A percentile compares a stretch with the other conserved stretches of the same genome.
phyloP scores from a whole-genome alignment of 2,888 invertebrate genomes.

The Aspidiotus destructor region DNA sequence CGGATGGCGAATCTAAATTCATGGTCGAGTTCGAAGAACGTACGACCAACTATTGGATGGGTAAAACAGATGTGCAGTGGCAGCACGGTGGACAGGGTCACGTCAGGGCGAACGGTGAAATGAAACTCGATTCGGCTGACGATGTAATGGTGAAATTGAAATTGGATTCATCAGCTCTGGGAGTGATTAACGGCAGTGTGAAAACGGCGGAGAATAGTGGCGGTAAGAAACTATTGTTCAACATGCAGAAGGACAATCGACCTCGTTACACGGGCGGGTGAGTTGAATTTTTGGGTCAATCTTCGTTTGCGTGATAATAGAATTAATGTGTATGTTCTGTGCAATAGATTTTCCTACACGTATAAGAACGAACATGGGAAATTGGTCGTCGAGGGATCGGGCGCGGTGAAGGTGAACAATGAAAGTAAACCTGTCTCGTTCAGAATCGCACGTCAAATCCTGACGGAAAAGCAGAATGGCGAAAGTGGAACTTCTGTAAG shows the following conservation, averaged over 20 bases:
- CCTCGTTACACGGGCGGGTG: slow-evolving; percentile 1
- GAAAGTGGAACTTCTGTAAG: slow-evolving; percentile 56
- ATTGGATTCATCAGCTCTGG: slow-evolving; percentile 16
- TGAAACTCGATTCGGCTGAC: slow-evolving; percentile 11
- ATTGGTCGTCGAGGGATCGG: slow-evolving; percentile 63
- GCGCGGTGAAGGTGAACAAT: slow-evolving; percentile 59
- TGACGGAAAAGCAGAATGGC: slow-evolving; percentile 50
- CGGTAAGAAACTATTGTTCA: slow-evolving; percentile 16
- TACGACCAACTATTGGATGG: slow-evolving; percentile 17
- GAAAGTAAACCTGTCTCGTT: slow-evolving; percentile 61
- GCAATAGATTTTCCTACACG: slow-evolving; percentile 13
- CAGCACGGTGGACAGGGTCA: slow-evolving; percentile 20
- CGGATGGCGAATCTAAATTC: slow-evolving; percentile 28
- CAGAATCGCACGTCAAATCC: slow-evolving; percentile 57
- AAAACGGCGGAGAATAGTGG: not conserved
- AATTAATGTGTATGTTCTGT: too few relatives aligned
- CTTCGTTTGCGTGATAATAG: too few relatives aligned
- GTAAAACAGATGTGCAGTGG: slow-evolving; percentile 10
- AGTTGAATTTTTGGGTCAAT: not conserved
- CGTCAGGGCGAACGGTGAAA: slow-evolving; percentile 20
- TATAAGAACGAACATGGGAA: slow-evolving; percentile 57
- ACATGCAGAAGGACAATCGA: not conserved
- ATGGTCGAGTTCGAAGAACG: slow-evolving; percentile 15
- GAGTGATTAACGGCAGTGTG: not conserved
- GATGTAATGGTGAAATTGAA: slow-evolving; percentile 21